These are phyloP conservation scores for Miichthys miiuy DNA, from an alignment of 2,797 vertebrate species.

Conservation along the genomic window DNA sequence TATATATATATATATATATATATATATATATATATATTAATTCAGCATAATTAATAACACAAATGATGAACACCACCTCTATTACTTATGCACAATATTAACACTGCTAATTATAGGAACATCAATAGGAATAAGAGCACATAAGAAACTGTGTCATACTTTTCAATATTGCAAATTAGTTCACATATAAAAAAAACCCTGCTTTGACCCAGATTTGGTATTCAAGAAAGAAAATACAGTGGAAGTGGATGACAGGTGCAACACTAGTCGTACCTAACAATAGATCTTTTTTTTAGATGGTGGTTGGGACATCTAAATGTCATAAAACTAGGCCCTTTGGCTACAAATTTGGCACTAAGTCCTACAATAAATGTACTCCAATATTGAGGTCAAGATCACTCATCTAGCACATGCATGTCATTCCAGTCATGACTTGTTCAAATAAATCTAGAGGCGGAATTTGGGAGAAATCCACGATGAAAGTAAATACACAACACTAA, in stretches of 20 bases:
- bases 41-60: not conserved
- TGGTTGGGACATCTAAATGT: not conserved
- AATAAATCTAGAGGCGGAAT: conserved; percentile 23
- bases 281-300: not conserved
- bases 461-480: conserved; percentile 11
- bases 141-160: not conserved
- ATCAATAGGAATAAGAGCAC: not conserved
- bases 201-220: not conserved
- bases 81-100: not conserved
- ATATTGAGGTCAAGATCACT: not conserved
- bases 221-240: not conserved
- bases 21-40: too few species aligned
- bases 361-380: not conserved
- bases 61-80: not conserved
- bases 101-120: not conserved
- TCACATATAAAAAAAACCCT: not conserved
- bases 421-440: conserved; percentile 9
- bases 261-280: not conserved
- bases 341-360: not conserved
- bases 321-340: not conserved
- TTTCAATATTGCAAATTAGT: not conserved
- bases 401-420: not conserved
- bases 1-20: too few species aligned
- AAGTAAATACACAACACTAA: conserved; percentile 31
- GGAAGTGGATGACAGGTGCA: not conserved